Evolutionary conservation across 2,888 invertebrate genomes (phyloP), one percentile per base, ranked within the genome.

Genomic region (Halictus ligatus): DNA sequence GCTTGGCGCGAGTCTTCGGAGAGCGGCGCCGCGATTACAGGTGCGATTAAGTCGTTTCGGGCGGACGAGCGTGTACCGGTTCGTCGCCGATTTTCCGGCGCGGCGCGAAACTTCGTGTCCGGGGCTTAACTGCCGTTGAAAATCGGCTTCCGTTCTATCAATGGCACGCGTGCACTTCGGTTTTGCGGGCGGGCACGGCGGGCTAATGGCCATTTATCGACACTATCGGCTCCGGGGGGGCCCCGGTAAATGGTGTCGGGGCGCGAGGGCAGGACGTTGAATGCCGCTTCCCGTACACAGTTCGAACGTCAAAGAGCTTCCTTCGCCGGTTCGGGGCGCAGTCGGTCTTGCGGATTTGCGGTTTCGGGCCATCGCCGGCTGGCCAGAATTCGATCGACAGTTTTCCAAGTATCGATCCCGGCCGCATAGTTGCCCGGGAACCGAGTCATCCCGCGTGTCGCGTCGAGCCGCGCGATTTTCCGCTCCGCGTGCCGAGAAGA

Each of bases 161-260:
- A 86, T 77, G 88, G 80, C 84, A 82, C 78, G 80, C 85, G 84
- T 81, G 88, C 80, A 85, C 84, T 84, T 87, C 83, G 91, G 89
- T 91, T 91, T 90, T 89, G 91, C 46, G 89, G 87, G 80, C 73
- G 80, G 86, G 86, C 89, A 89, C 84, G 89, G 87, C 82, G 86
- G 86, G 78, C 89, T 91, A 91, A 91, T 91, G 91, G 86, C 89
- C 92, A 92, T 91, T 92, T 93, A 93, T 91, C 91, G 90, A 91
- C 91, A 89, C 91, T 89, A 89, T 89, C 92, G 89, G 89, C 35
- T 18, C 29, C 15, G 29, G n/a, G 29, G 29, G n/a, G 29, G 18
- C 89, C 89, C 88, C 35, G 83, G 87, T 90, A 92, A 93, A 93
- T 92, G 92, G 90, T 88, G 87, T 86, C 84, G 71, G 71, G n/a